Base-by-base conservation (phyloP, 2,797 vertebrate species). In the Acropternis orthonyx region DNA sequence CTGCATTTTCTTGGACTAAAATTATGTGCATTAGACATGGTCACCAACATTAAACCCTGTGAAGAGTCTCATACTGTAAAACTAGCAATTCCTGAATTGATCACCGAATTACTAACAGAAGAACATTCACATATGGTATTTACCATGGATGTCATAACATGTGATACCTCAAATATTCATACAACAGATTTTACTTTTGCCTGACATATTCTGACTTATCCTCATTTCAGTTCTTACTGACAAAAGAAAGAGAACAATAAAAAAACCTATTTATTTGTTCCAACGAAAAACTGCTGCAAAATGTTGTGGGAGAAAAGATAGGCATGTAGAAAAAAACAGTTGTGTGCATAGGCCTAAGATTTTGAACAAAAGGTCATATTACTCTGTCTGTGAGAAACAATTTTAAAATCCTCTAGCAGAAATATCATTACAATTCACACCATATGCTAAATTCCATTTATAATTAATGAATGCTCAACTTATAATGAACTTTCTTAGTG, bases 361-460 rank as follows among this genome's bases (percentile, higher is more conserved):
- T 71, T 14, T 63, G 23, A 93, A 44, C 37, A 28, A 51, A 46
- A 76, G 56, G 13, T 41, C 37, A 14, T 1, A 2, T 43, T 82
- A 59, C 12, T 14, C 6, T 26, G n/a, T 58, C 26, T 13, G n/a
- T 18, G 19, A 61, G 24, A 88, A 95, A 85, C 23, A 48, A 67
- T 9, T 85, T 58, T 59, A 19, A 95, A 95, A 91, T 36, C 48
- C n/a, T 69, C 30, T 32, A 69, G 46, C 10, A 88, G 34, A 46
- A 90, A 55, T 34, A 73, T 72, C 67, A 82, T 59, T 86, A 52
- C 12, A 87, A n/a, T 15, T 28, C 14, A 34, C 3, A 19, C 14
- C 34, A n/a, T n/a, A 74, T 27, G 52, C 56, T 85, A 88, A 81
- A 82, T 49, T 23, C 10, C 12, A 28, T 46, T 65, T 84, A 76